Percentiles rank a stretch among this genome's conserved stretches.
Evolutionary conservation across 1,140 invertebrate species (phyloP).

Genomic region (Melanaphis sacchari): DNA sequence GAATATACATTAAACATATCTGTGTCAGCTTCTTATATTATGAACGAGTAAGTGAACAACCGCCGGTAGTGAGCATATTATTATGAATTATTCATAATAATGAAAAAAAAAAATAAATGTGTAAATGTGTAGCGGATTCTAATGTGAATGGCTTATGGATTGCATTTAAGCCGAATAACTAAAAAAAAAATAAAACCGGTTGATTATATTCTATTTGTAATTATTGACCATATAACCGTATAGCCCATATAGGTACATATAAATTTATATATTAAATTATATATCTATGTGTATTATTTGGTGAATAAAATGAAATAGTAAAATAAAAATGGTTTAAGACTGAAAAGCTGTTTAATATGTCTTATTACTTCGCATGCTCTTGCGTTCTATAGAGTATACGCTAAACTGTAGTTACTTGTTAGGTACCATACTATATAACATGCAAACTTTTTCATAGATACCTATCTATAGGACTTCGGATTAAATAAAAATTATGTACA

Average conservation of each 20-base stretch:
- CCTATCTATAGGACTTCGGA: not conserved
- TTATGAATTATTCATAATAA: conserved; percentile 42
- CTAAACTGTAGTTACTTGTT: not conserved
- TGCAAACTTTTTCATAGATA: not conserved
- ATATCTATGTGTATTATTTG: not conserved
- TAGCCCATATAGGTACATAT: not conserved
- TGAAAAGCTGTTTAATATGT: not conserved
- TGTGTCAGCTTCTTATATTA: not conserved
- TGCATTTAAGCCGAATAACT: not conserved
- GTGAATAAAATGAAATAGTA: not conserved
- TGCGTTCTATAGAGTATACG: not conserved
- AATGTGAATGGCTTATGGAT: not conserved
- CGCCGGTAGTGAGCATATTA: not conserved
- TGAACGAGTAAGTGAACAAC: not conserved
- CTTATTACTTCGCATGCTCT: not conserved
- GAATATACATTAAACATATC: not conserved
- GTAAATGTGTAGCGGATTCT: not conserved
- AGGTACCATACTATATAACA: not conserved
- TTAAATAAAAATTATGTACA: not conserved
- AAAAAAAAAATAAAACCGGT: not conserved
- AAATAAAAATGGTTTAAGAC: not conserved
- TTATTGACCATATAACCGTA: not conserved
- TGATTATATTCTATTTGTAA: conserved; percentile 1
- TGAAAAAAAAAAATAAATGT: not conserved
- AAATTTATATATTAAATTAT: not conserved